Evolutionary conservation across 2,113 vertebrate species (phyloP).

Genomic region (Erythrolamprus reginae): DNA sequence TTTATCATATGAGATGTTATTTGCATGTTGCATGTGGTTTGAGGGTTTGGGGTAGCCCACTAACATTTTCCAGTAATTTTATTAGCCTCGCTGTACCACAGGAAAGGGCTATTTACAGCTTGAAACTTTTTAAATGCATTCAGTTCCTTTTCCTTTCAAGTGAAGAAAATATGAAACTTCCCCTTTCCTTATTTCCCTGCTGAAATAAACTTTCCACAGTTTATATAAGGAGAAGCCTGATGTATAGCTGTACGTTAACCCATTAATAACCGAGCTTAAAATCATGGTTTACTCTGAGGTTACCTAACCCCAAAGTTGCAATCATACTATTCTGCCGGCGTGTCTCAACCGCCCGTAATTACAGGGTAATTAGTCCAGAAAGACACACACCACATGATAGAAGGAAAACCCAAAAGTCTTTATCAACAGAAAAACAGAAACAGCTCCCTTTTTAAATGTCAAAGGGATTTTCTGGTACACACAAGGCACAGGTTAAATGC

Average conservation of each 20-base stretch:
- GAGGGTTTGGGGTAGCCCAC: neutral
- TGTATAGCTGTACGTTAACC: neutral
- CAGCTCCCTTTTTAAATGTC: no score
- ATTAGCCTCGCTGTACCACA: neutral
- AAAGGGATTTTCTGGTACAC: no score
- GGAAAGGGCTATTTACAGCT: neutral
- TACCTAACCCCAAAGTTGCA: neutral
- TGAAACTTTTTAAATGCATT: neutral
- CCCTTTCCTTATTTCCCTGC: neutral
- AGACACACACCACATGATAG: no score
- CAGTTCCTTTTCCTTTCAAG: neutral
- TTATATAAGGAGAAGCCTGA: neutral
- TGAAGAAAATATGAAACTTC: neutral
- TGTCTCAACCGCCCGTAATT: no score
- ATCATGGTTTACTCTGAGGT: neutral
- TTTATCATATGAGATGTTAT: neutral
- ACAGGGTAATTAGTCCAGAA: no score
- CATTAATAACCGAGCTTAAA: neutral
- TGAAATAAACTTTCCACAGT: neutral
- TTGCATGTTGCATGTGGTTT: neutral
- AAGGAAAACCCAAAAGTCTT: no score
- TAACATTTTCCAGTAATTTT: neutral
- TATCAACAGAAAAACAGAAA: no score
- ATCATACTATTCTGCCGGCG: no score
- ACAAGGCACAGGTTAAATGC: no score